phyloP scores from a whole-genome alignment of 2,113 vertebrate genomes.

The Pangasianodon hypophthalmus region DNA sequence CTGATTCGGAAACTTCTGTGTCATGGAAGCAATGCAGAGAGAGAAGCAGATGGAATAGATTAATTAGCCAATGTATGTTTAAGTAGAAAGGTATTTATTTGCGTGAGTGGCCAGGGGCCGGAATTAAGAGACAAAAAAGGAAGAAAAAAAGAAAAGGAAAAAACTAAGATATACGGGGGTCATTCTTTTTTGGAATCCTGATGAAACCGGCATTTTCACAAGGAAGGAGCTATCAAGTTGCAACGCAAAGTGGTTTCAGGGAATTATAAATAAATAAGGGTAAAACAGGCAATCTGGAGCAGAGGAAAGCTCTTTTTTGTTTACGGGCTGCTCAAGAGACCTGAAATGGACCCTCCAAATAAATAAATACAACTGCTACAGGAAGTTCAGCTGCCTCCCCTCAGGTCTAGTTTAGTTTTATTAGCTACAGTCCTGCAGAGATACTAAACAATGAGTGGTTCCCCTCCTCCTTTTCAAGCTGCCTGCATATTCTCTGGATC shows the following conservation, averaged over 20 bases:
- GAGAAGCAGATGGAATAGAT: slow-evolving; percentile 86
- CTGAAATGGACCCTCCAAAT: slow-evolving; percentile 72
- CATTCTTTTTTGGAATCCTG: slow-evolving; percentile 65
- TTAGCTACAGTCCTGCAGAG: slow-evolving; percentile 76
- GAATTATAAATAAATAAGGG: slow-evolving; percentile 76
- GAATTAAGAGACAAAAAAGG: slow-evolving; percentile 60
- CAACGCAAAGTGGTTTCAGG: slow-evolving; percentile 72
- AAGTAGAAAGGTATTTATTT: slow-evolving; percentile 86
- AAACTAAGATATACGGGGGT: slow-evolving; percentile 60
- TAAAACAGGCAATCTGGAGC: slow-evolving; percentile 63
- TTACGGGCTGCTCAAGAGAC: slow-evolving; percentile 74
- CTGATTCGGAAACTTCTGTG: slow-evolving; percentile 78
- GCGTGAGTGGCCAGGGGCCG: slow-evolving; percentile 79
- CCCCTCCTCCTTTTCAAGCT: slow-evolving; percentile 27
- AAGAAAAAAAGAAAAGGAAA: slow-evolving; percentile 45
- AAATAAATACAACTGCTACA: slow-evolving; percentile 78
- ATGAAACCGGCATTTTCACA: slow-evolving; percentile 70
- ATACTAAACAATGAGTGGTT: slow-evolving; percentile 68
- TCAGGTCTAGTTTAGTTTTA: slow-evolving; percentile 74
- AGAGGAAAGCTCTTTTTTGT: slow-evolving; percentile 70
- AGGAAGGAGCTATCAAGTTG: slow-evolving; percentile 74
- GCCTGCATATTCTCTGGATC: slow-evolving; percentile 43
- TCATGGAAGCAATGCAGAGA: slow-evolving; percentile 76
- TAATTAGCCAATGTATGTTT: slow-evolving; percentile 84
- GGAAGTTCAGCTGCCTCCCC: slow-evolving; percentile 77